phyloP scores from a whole-genome alignment of 2,888 invertebrate genomes.

The Cyclophora punctaria region DNA sequence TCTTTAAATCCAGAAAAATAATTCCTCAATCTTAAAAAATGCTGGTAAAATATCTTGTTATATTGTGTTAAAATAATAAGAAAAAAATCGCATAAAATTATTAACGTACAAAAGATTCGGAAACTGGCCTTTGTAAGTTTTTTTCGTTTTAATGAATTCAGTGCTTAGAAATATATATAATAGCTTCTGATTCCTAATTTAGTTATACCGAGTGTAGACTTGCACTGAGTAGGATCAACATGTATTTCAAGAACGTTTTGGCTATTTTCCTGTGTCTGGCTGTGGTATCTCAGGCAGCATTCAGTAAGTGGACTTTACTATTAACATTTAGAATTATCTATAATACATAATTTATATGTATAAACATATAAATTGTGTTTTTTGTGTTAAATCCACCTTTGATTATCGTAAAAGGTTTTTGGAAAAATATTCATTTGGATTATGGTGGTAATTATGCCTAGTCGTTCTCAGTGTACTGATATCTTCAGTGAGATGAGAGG shows the following conservation, averaged over 20 bases:
- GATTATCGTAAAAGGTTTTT: too few species aligned
- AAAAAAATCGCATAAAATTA: background rate
- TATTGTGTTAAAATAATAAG: background rate
- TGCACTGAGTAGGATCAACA: constrained; percentile 1
- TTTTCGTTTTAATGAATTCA: background rate
- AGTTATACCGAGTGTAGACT: background rate
- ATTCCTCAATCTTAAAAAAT: background rate
- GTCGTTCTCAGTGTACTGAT: too few species aligned
- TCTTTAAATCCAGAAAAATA: too few species aligned
- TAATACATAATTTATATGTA: too few species aligned
- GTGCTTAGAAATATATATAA: background rate
- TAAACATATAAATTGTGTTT: too few species aligned
- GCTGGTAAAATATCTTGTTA: background rate
- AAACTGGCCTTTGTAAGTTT: background rate
- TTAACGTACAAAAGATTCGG: background rate
- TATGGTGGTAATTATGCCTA: too few species aligned
- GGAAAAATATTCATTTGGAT: too few species aligned
- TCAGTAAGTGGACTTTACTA: background rate
- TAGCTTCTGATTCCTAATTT: background rate
- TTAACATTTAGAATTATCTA: too few species aligned
- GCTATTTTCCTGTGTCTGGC: constrained; percentile 2
- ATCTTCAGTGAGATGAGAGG: too few species aligned
- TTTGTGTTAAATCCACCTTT: too few species aligned
- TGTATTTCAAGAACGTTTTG: constrained; percentile 3
- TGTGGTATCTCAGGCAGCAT: constrained; percentile 7